Conservation (phyloP, 2,113 vertebrate species). For the Bufo bufo region DNA sequence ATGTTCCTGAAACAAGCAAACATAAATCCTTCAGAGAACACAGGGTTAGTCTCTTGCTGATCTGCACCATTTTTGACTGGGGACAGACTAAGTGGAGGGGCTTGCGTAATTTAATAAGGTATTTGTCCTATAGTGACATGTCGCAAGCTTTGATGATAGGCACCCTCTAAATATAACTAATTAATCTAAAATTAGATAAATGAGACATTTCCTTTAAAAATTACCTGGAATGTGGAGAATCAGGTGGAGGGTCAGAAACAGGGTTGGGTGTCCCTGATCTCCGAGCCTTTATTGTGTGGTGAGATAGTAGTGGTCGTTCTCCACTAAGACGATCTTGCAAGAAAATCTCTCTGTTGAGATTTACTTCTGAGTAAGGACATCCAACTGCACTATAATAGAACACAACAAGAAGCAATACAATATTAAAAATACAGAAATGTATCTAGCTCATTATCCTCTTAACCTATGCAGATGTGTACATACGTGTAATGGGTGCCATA, state of each 20-base stretch:
- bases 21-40: too few species aligned
- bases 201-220: neutral
- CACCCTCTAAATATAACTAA: neutral
- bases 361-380: constrained; percentile 86
- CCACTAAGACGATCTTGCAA: constrained; percentile 84
- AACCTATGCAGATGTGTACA: constrained; percentile 51
- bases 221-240: constrained; percentile 74
- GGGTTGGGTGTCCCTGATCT: constrained; percentile 63
- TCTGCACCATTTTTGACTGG: too few species aligned
- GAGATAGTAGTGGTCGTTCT: constrained; percentile 71
- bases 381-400: constrained; percentile 76
- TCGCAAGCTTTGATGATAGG: too few species aligned
- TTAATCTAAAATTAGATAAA: neutral
- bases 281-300: constrained; percentile 68
- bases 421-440: neutral
- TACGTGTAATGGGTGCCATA: constrained; percentile 90
- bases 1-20: too few species aligned
- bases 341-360: constrained; percentile 80
- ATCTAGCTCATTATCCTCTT: neutral
- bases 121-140: too few species aligned
- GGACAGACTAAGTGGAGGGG: too few species aligned
- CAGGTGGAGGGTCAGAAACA: constrained; percentile 63
- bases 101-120: too few species aligned
- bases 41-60: too few species aligned
- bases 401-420: neutral